Evolutionary conservation across 2,888 invertebrate genomes (phyloP).

Genomic region (Cantharis flavilabris): DNA sequence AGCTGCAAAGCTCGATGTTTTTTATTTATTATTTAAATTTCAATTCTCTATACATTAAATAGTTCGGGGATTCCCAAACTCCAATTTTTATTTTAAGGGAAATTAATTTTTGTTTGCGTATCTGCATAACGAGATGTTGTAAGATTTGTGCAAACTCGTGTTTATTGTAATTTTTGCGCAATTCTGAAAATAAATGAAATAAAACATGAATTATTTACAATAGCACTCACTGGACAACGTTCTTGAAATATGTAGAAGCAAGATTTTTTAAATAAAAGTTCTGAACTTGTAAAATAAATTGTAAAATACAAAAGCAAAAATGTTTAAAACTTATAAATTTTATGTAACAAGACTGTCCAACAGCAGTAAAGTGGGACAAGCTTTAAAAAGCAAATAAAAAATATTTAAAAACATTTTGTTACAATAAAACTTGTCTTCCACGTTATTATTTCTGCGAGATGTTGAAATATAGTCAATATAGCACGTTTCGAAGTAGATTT

Average conservation of each 20-base stretch:
- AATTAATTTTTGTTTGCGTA: too few species aligned
- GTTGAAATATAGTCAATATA: not conserved
- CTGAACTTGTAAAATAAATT: not conserved
- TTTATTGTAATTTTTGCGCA: not conserved
- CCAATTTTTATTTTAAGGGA: too few species aligned
- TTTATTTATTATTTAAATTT: too few species aligned
- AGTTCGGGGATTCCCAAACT: too few species aligned
- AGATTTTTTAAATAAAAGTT: not conserved
- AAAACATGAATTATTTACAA: too few species aligned
- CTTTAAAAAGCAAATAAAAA: not conserved
- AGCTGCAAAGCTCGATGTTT: too few species aligned
- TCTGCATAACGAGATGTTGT: too few species aligned
- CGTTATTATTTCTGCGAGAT: not conserved
- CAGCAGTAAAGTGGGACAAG: not conserved
- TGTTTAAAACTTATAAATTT: not conserved
- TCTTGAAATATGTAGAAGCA: not conserved
- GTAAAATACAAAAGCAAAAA: not conserved
- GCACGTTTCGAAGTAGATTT: not conserved
- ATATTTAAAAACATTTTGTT: not conserved
- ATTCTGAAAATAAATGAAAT: too few species aligned
- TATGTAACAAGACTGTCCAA: not conserved
- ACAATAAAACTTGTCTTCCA: not conserved
- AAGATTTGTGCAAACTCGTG: not conserved
- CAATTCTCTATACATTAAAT: too few species aligned
- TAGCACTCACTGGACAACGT: not conserved